Evolutionary conservation across 2,888 invertebrate genomes (phyloP).

Genomic region (Lasioglossum zephyrum): DNA sequence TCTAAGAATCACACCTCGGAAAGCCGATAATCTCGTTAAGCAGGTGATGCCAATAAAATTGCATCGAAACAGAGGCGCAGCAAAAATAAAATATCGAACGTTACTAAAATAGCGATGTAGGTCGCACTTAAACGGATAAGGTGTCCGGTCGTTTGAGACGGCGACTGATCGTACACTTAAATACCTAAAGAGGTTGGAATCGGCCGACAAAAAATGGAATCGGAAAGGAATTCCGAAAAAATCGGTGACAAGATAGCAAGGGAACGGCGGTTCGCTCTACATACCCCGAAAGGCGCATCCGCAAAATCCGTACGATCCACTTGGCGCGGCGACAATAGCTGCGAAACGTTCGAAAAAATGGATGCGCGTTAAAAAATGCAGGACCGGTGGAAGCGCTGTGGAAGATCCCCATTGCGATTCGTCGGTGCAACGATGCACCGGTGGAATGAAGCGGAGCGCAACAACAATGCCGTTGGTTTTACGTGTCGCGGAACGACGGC

Average conservation of each 20-base stretch:
- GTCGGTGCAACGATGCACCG: not conserved
- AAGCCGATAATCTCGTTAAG: not conserved
- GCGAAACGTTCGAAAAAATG: not conserved
- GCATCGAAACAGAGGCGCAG: not conserved
- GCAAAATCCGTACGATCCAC: not conserved
- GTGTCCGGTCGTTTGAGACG: not conserved
- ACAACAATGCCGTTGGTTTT: slow-evolving; percentile 39
- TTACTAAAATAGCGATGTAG: not conserved
- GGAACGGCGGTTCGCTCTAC: not conserved
- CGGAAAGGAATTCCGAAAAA: not conserved
- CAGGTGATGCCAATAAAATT: not conserved
- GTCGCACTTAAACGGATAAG: not conserved
- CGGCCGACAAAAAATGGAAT: not conserved
- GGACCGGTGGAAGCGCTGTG: not conserved
- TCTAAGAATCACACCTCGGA: not conserved
- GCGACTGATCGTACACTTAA: not conserved
- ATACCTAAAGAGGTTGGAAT: not conserved
- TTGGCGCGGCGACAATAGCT: not conserved
- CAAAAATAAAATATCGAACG: slow-evolving; percentile 7
- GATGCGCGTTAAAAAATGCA: slow-evolving; percentile 1
- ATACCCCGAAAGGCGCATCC: not conserved
- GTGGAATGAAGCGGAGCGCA: not conserved
- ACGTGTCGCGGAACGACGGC: slow-evolving; percentile 10
- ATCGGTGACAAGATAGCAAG: not conserved
- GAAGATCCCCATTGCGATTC: slow-evolving; percentile 41